phyloP scores from a whole-genome alignment of 1,140 invertebrate genomes.

The Drosophila equinoxialis region DNA sequence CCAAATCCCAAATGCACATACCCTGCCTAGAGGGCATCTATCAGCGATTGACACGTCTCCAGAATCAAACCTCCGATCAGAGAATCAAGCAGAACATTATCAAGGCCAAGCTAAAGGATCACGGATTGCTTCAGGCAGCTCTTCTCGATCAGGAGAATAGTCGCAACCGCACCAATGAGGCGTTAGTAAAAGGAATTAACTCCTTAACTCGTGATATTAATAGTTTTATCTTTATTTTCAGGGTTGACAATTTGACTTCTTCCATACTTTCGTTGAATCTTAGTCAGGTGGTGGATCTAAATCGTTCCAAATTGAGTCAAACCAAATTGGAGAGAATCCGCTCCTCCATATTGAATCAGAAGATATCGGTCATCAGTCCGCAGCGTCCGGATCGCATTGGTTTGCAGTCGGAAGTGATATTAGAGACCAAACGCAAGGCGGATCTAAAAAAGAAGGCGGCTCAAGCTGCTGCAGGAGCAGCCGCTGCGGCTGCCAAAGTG shows the following conservation, averaged over 20 bases:
- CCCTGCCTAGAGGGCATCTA: slow-evolving; percentile 87
- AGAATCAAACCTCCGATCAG: slow-evolving; percentile 85
- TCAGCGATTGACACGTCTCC: slow-evolving; percentile 86
- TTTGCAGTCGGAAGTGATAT: slow-evolving; percentile 77
- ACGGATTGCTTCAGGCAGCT: slow-evolving; percentile 51
- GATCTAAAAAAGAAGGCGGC: slow-evolving; percentile 48
- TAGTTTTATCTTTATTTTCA: slow-evolving; percentile 10
- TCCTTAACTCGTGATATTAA: not conserved
- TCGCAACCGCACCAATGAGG: slow-evolving; percentile 55
- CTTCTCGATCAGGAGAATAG: slow-evolving; percentile 53
- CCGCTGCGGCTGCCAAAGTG: slow-evolving; percentile 37
- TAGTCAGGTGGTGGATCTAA: slow-evolving; percentile 54
- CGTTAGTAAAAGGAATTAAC: slow-evolving; percentile 30
- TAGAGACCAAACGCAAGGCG: slow-evolving; percentile 67
- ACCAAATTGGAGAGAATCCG: slow-evolving; percentile 61
- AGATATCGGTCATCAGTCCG: slow-evolving; percentile 71
- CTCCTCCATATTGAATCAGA: slow-evolving; percentile 47
- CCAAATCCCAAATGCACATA: slow-evolving; percentile 83
- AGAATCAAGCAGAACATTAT: slow-evolving; percentile 83
- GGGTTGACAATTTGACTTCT: slow-evolving; percentile 71
- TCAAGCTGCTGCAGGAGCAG: slow-evolving; percentile 23
- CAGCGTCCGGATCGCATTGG: slow-evolving; percentile 76
- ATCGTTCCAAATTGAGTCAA: slow-evolving; percentile 56
- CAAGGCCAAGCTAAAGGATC: slow-evolving; percentile 73
- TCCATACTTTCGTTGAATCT: slow-evolving; percentile 77